Evolutionary conservation across 2,888 invertebrate species (phyloP).

Genomic region (Seladonia tumulorum): DNA sequence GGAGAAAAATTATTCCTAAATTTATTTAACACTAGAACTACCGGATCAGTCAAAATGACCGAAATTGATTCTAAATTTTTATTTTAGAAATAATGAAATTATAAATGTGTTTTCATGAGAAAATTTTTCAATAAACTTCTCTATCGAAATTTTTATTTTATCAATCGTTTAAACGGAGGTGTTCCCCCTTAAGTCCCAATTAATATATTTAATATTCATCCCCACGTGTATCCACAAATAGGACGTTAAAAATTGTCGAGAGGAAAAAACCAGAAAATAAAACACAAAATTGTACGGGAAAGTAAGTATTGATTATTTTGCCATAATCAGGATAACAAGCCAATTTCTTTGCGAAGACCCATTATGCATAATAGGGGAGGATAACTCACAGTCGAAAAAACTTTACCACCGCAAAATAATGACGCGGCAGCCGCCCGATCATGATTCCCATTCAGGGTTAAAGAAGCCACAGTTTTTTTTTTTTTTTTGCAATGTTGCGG

Average conservation of each 20-base stretch:
- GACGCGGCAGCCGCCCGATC: background rate
- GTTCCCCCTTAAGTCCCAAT: too few species aligned
- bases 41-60: too few species aligned
- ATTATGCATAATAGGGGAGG: background rate
- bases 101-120: too few species aligned
- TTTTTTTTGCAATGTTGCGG: conserved; percentile 18
- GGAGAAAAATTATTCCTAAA: too few species aligned
- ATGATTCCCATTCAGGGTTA: conserved; percentile 20
- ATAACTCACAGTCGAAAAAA: background rate
- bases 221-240: background rate
- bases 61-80: too few species aligned
- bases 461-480: conserved; percentile 41
- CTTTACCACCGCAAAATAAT: background rate
- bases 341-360: background rate
- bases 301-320: background rate
- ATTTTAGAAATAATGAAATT: too few species aligned
- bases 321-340: background rate
- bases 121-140: too few species aligned
- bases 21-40: too few species aligned
- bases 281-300: background rate
- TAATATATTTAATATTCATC: background rate
- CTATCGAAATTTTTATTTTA: too few species aligned
- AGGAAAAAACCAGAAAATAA: background rate
- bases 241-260: too few species aligned
- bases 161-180: too few species aligned